Percentiles rank a stretch among this genome's conserved stretches.
These are phyloP conservation scores for Harpalus rubripes DNA, from an alignment of 2,888 invertebrate genomes.

Conservation along the genomic window DNA sequence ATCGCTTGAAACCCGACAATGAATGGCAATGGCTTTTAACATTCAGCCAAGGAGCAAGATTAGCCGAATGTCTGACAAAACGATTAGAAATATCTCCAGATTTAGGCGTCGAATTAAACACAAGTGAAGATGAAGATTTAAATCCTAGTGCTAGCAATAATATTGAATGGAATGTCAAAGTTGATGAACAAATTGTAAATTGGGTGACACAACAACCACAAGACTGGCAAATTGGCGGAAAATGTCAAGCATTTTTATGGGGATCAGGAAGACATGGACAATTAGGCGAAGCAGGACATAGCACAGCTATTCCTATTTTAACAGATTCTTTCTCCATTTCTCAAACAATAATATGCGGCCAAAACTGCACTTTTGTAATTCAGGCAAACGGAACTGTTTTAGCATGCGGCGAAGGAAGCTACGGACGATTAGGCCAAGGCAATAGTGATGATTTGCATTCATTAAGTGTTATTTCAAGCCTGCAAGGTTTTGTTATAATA, in stretches of 20 bases:
- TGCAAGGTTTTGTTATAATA: slow-evolving; percentile 83
- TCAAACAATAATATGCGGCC: slow-evolving; percentile 82
- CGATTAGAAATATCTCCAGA: slow-evolving; percentile 77
- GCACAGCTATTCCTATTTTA: slow-evolving; percentile 75
- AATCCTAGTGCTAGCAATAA: slow-evolving; percentile 76
- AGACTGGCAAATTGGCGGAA: slow-evolving; percentile 84
- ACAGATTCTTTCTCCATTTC: slow-evolving; percentile 79
- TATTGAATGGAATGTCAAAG: slow-evolving; percentile 79
- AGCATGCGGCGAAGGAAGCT: slow-evolving; percentile 84
- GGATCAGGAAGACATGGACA: slow-evolving; percentile 84
- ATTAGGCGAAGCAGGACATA: slow-evolving; percentile 76
- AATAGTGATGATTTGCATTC: slow-evolving; percentile 82
- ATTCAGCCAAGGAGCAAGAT: slow-evolving; percentile 79
- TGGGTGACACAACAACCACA: slow-evolving; percentile 82
- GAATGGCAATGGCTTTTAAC: slow-evolving; percentile 82
- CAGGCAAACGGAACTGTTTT: slow-evolving; percentile 82
- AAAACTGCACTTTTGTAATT: slow-evolving; percentile 84
- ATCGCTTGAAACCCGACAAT: slow-evolving; percentile 73
- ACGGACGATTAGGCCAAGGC: slow-evolving; percentile 82
- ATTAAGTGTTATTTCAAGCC: slow-evolving; percentile 80
- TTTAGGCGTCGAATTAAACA: slow-evolving; percentile 70
- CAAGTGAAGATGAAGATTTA: slow-evolving; percentile 43
- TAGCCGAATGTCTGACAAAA: slow-evolving; percentile 79
- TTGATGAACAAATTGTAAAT: slow-evolving; percentile 81
- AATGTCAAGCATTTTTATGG: slow-evolving; percentile 82